A percentile compares a stretch with the other conserved stretches of the same genome.
These are phyloP conservation scores for Mustelus asterias DNA, from an alignment of 2,113 vertebrate species.

Conservation along the genomic window DNA sequence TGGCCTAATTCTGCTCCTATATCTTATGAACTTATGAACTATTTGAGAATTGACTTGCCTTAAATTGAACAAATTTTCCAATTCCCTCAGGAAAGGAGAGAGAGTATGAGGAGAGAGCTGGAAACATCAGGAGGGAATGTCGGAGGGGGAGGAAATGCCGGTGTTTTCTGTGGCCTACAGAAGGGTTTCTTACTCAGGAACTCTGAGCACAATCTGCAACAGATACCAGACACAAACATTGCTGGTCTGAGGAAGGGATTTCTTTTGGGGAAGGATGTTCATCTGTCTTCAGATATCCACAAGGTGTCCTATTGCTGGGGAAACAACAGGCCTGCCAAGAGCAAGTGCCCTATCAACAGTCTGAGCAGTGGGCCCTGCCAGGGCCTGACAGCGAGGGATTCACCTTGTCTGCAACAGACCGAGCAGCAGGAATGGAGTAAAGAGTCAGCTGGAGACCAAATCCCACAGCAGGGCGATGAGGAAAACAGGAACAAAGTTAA, in stretches of 20 bases:
- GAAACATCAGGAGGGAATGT: background rate
- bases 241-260: background rate
- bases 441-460: background rate
- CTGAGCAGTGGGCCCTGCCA: background rate
- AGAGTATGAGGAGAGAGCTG: background rate
- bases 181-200: background rate
- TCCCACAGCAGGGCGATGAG: background rate
- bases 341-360: fast-evolving
- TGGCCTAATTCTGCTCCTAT: too few species aligned
- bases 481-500: conserved; percentile 4
- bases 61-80: background rate
- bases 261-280: background rate
- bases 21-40: too few species aligned
- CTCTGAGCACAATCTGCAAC: background rate
- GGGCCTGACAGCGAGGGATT: background rate
- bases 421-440: too few species aligned
- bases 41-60: background rate
- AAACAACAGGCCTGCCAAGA: background rate
- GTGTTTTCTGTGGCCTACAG: background rate
- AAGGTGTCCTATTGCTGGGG: background rate
- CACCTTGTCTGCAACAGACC: background rate
- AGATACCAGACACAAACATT: background rate
- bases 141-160: background rate
- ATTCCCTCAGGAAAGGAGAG: background rate
- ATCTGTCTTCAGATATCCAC: background rate